These are phyloP conservation scores for Rhagophthalmus giganteus DNA, from an alignment of 2,888 invertebrate species.

Conservation along the genomic window DNA sequence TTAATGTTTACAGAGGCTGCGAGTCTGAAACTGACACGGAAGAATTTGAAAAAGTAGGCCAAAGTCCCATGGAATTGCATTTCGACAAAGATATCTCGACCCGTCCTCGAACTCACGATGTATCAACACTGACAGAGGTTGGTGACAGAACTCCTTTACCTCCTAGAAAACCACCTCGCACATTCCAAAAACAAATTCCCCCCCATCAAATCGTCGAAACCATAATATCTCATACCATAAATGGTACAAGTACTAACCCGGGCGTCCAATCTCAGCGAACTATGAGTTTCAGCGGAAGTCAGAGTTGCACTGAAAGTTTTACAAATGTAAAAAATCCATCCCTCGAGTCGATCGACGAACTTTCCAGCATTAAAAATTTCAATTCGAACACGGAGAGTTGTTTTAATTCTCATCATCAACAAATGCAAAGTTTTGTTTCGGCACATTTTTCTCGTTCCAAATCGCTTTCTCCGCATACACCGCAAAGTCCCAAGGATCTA, in stretches of 20 bases:
- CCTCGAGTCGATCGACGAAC: constrained; percentile 52
- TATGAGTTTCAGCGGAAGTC: constrained; percentile 47
- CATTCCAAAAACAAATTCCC: constrained; percentile 45
- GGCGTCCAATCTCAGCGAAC: constrained; percentile 49
- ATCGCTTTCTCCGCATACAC: constrained; percentile 47
- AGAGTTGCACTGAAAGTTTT: constrained; percentile 49
- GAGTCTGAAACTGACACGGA: constrained; percentile 82
- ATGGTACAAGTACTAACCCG: constrained; percentile 20
- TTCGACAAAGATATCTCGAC: constrained; percentile 55
- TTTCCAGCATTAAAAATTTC: constrained; percentile 48
- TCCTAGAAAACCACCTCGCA: constrained; percentile 56
- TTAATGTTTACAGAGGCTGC: constrained; percentile 65
- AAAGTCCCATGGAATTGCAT: constrained; percentile 59
- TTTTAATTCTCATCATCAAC: constrained; percentile 51
- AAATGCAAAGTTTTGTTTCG: constrained; percentile 35
- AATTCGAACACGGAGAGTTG: constrained; percentile 48
- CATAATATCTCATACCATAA: constrained; percentile 7
- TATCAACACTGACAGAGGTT: constrained; percentile 65
- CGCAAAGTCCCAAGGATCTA: constrained; percentile 44
- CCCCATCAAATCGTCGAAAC: constrained; percentile 18
- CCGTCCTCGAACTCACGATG: constrained; percentile 58
- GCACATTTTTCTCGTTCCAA: constrained; percentile 43
- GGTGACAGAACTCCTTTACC: constrained; percentile 51
- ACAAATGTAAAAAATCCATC: constrained; percentile 52
- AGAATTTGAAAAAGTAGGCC: constrained; percentile 79